Evolutionary conservation across 2,113 vertebrate species (phyloP), one percentile per base, ranked within the genome.

Genomic region (Nannospalax galili): DNA sequence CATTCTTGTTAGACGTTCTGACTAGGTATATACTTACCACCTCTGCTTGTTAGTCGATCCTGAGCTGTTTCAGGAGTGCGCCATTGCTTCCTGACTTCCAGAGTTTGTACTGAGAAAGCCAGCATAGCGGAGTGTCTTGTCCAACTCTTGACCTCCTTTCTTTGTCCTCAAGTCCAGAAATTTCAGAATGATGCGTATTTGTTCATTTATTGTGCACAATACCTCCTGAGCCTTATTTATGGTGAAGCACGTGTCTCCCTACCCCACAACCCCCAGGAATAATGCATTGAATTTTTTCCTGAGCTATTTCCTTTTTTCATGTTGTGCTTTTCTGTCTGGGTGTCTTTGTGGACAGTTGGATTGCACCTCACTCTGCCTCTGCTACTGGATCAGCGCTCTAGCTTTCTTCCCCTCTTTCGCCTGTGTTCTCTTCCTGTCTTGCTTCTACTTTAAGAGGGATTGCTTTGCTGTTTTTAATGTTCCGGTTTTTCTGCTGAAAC

Each of bases 1-100:
- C n/a, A 42, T 77, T 77, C 48, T 93, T 85, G 60, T 58, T 28
- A 81, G 62, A 72, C 22, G 37, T 75, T 94, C 96, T 70, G 32
- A 30, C 58, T 82, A 74, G 48, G 9, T 82, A 35, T 22, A 62
- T 45, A 91, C 30, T 78, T 78, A 22, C 5, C 37, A 22, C 5
- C 37, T 79, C 3, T 17, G 80, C 89, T 56, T 84, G 81, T 45
- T 32, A 19, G n/a, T 81, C 8, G 58, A 4, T n/a, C 28, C 11
- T 74, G 60, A 60, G 30, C 10, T 60, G 26, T 88, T 91, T 84
- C 90, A 80, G 85, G 81, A 75, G 65, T 90, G 28, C 48, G 84
- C 5, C 3, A 24, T 64, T 93, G 56, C 79, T 48, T 73, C 74
- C 58, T 24, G 17, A 14, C 75, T 92, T 93, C 45, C 37, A 45